phyloP scores from a whole-genome alignment of 2,113 vertebrate genomes.

The Halcyon senegalensis region DNA sequence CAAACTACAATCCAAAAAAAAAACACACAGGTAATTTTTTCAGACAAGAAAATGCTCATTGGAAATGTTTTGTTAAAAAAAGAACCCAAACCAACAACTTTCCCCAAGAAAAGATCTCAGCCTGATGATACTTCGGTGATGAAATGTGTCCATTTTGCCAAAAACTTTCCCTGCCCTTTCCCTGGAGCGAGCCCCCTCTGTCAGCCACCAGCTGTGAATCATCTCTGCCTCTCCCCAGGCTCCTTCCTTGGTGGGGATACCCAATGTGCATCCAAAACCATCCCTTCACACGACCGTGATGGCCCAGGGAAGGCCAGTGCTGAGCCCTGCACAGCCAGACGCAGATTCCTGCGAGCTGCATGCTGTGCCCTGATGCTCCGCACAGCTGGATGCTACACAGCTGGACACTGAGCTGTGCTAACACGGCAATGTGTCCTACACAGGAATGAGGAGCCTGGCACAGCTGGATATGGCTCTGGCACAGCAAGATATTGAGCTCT shows the following conservation, averaged over 20 bases:
- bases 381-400: neutral
- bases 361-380: too few relatives aligned
- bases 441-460: neutral
- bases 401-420: neutral
- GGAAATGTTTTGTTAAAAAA: neutral
- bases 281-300: fast-evolving
- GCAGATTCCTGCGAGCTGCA: neutral
- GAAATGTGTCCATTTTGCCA: neutral
- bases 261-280: fast-evolving
- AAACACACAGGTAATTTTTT: neutral
- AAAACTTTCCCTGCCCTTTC: neutral
- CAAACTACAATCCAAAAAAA: neutral
- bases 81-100: neutral
- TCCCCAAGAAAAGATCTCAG: neutral
- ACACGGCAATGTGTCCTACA: too few relatives aligned
- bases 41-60: neutral
- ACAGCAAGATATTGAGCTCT: neutral
- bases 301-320: neutral
- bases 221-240: neutral
- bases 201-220: neutral
- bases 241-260: neutral
- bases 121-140: neutral
- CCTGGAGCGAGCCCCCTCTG: neutral
- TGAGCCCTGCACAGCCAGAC: neutral
- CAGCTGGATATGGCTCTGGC: neutral